Conservation (phyloP, 1,140 invertebrate species). For the Drosophila chauvacae region DNA sequence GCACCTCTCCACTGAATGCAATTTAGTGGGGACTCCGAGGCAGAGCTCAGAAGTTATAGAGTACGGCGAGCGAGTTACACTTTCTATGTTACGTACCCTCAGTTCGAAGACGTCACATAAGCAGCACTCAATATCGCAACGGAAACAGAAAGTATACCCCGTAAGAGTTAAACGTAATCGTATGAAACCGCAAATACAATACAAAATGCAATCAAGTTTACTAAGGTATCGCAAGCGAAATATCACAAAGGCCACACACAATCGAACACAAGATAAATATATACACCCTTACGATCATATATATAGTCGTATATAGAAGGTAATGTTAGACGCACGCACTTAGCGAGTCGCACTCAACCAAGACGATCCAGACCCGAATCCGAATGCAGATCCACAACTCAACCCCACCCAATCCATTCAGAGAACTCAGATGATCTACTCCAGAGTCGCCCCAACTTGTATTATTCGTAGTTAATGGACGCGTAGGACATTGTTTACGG, state of each 20-base stretch:
- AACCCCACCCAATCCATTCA: constrained; percentile 31
- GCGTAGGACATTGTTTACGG: constrained; percentile 41
- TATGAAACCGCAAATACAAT: constrained; percentile 59
- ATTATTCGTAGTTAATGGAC: constrained; percentile 39
- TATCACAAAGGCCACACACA: constrained; percentile 44
- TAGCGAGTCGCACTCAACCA: constrained; percentile 56
- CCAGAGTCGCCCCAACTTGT: constrained; percentile 24
- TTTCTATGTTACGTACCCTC: constrained; percentile 38
- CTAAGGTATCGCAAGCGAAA: constrained; percentile 58
- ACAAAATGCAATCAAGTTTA: constrained; percentile 76
- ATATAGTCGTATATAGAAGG: constrained; percentile 48
- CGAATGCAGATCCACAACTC: constrained; percentile 13
- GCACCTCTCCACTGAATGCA: constrained; percentile 21
- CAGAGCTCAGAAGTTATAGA: constrained; percentile 3
- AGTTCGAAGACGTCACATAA: constrained; percentile 28
- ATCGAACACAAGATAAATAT: constrained; percentile 47
- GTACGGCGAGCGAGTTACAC: constrained; percentile 3
- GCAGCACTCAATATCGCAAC: constrained; percentile 49
- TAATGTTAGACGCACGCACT: constrained; percentile 70
- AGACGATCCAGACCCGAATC: constrained; percentile 20
- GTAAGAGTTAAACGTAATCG: constrained; percentile 47
- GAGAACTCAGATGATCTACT: background rate
- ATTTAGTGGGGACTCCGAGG: constrained; percentile 24
- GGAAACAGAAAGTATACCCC: constrained; percentile 31
- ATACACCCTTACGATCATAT: constrained; percentile 38